A percentile compares a stretch with the other conserved stretches of the same genome.
These are phyloP conservation scores for Gadus macrocephalus DNA, from an alignment of 2,113 vertebrate genomes.

Conservation along the genomic window DNA sequence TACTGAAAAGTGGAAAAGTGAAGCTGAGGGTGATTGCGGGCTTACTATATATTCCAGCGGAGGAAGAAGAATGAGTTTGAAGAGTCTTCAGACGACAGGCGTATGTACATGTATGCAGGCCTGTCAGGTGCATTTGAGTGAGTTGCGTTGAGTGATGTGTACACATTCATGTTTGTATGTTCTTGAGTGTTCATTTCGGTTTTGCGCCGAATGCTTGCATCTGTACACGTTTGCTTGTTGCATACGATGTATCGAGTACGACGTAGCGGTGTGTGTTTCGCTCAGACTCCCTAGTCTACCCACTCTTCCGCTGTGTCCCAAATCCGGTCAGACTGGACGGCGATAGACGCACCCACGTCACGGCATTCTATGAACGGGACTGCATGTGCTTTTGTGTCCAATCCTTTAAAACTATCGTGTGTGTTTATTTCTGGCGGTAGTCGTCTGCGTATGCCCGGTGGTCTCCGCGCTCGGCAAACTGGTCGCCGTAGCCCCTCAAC, in stretches of 20 bases:
- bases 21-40: conserved; percentile 12
- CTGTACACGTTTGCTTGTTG: conserved; percentile 2
- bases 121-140: neutral
- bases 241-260: neutral
- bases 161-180: neutral
- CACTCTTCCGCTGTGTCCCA: conserved; percentile 39
- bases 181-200: neutral
- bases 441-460: conserved; percentile 66
- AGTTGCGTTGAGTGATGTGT: neutral
- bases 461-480: conserved; percentile 62
- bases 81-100: conserved; percentile 10
- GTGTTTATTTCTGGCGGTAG: conserved; percentile 69
- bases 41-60: conserved; percentile 16
- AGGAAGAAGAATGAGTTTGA: conserved; percentile 10
- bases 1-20: neutral
- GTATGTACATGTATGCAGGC: neutral
- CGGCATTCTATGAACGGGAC: too few relatives aligned
- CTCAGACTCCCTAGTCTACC: conserved; percentile 41
- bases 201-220: neutral
- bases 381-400: conserved; percentile 6
- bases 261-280: conserved; percentile 1
- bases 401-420: neutral
- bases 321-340: conserved; percentile 29
- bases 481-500: conserved; percentile 64
- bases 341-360: neutral